Evolutionary conservation across 2,113 vertebrate species (phyloP).

Genomic region (Oriolus oriolus): DNA sequence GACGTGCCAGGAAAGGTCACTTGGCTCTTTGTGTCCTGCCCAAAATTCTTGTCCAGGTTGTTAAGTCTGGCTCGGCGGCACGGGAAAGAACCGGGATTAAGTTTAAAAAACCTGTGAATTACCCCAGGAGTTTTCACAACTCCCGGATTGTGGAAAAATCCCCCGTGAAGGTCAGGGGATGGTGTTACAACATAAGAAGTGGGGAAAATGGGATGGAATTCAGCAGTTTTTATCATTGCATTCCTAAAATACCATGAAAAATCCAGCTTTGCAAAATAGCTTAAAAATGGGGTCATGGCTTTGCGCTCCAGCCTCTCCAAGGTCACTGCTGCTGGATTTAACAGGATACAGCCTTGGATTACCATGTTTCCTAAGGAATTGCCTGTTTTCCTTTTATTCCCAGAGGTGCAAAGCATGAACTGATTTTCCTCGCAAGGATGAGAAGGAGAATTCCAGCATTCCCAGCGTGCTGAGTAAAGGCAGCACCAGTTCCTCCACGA

Average conservation of each 20-base stretch:
- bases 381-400: background rate
- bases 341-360: background rate
- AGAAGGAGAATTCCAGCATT: background rate
- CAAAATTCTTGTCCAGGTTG: background rate
- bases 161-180: background rate
- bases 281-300: background rate
- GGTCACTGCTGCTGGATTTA: too few relatives aligned
- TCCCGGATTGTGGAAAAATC: background rate
- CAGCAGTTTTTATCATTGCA: background rate
- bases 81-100: background rate
- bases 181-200: background rate
- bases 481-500: background rate
- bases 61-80: background rate
- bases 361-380: background rate
- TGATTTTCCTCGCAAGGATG: background rate
- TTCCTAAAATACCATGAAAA: background rate
- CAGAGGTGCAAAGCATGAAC: background rate
- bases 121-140: background rate
- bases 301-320: background rate
- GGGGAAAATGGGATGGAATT: background rate
- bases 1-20: background rate
- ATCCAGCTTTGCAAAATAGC: background rate
- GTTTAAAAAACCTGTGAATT: background rate
- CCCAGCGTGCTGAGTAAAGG: background rate
- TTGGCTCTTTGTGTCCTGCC: background rate